Percentiles rank a stretch among this genome's conserved stretches.
phyloP scores from a whole-genome alignment of 2,888 invertebrate species.

The Eubasilissa splendida region DNA sequence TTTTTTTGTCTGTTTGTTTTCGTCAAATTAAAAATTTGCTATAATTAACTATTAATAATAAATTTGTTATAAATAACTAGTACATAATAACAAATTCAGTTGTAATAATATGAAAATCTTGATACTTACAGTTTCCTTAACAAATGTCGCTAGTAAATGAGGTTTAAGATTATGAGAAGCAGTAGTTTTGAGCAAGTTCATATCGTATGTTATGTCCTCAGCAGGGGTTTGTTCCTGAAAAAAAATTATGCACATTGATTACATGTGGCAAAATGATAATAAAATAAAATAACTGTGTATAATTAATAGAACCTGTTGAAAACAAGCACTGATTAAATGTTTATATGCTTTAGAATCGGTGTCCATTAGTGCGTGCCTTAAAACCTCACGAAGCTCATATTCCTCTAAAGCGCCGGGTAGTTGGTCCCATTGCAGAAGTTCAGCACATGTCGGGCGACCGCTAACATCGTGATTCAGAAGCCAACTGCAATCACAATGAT shows the following conservation, averaged over 20 bases:
- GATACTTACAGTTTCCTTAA: slow-evolving; percentile 62
- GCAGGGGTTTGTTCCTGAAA: slow-evolving; percentile 73
- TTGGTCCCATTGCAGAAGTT: slow-evolving; percentile 85
- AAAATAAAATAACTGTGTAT: background rate
- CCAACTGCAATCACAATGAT: slow-evolving; percentile 70
- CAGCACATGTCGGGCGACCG: slow-evolving; percentile 87
- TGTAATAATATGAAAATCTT: too few relatives aligned
- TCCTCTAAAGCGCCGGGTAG: slow-evolving; percentile 93
- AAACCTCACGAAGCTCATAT: slow-evolving; percentile 85
- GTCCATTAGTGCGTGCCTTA: slow-evolving; percentile 86
- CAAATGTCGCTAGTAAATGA: slow-evolving; percentile 66
- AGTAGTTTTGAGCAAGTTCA: slow-evolving; percentile 68
- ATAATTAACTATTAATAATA: too few relatives aligned
- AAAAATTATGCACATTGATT: slow-evolving; percentile 49
- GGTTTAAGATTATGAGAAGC: slow-evolving; percentile 65
- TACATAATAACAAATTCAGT: too few relatives aligned
- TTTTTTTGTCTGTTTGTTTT: too few relatives aligned
- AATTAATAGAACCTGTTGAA: slow-evolving; percentile 50
- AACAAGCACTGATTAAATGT: slow-evolving; percentile 71
- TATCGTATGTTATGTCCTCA: slow-evolving; percentile 88
- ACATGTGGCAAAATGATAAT: background rate
- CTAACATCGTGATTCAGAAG: slow-evolving; percentile 89
- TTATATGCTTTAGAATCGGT: slow-evolving; percentile 86
- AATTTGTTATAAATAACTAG: too few relatives aligned
- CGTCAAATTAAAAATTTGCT: too few relatives aligned